Evolutionary conservation across 2,797 vertebrate species (phyloP).

Genomic region (Sitta carolinensis): DNA sequence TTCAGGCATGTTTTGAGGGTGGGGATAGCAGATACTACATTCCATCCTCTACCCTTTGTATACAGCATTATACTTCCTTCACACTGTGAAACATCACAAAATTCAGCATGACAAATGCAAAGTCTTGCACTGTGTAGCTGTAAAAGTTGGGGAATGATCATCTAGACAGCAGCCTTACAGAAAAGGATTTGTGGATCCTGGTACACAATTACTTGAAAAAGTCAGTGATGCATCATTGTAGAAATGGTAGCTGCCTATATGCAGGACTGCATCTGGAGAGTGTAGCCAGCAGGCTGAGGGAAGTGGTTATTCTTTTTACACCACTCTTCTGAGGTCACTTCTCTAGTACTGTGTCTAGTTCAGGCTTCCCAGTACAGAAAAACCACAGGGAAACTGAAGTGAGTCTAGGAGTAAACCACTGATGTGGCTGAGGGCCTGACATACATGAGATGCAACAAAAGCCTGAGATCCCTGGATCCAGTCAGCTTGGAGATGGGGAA

Average conservation of each 20-base stretch:
- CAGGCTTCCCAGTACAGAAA: not conserved
- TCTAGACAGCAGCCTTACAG: not conserved
- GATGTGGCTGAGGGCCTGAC: not conserved
- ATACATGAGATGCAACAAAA: rapidly evolving
- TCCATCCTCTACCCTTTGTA: not conserved
- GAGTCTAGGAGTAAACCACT: not conserved
- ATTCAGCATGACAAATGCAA: not conserved
- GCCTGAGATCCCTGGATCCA: not conserved
- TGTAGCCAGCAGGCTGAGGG: not conserved
- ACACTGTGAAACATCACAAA: not conserved
- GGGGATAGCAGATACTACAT: not conserved
- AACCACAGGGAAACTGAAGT: not conserved
- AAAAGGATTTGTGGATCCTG: not conserved
- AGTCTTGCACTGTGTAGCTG: not conserved
- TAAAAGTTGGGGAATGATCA: not conserved
- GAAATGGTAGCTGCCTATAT: not conserved
- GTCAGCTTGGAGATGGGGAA: not conserved
- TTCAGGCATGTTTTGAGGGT: not conserved
- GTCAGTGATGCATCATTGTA: not conserved
- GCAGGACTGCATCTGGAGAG: not conserved
- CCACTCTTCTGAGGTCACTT: not conserved
- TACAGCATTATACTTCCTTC: not conserved
- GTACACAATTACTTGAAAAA: not conserved
- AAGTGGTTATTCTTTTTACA: not conserved
- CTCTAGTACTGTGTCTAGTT: not conserved